Evolutionary conservation across 2,797 vertebrate genomes (phyloP).

Genomic region (Merluccius polli): DNA sequence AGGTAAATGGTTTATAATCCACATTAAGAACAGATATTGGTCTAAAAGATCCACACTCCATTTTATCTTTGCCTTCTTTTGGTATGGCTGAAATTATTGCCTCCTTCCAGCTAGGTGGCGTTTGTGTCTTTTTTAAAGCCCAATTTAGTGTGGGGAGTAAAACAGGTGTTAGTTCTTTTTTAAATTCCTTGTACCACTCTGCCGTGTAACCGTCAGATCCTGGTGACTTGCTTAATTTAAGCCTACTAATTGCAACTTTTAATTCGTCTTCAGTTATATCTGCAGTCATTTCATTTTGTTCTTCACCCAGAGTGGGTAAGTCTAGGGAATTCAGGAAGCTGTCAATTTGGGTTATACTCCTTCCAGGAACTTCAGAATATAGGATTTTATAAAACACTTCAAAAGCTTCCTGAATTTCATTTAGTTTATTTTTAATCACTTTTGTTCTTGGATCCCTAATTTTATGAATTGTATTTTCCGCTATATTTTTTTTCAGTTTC

Average conservation of each 20-base stretch:
- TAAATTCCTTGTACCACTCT: conserved; percentile 24
- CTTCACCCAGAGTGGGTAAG: neutral
- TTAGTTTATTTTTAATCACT: conserved; percentile 7
- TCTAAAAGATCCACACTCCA: conserved; percentile 7
- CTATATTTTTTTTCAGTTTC: conserved; percentile 23
- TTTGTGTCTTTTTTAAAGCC: conserved; percentile 6
- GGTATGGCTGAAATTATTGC: conserved; percentile 12
- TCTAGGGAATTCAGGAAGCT: conserved; percentile 13
- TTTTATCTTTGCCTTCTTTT: conserved; percentile 3
- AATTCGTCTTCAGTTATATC: too few species aligned
- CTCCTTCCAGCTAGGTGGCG: conserved; percentile 15
- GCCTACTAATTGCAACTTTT: conserved; percentile 1
- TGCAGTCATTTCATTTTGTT: too few species aligned
- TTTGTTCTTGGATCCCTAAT: conserved; percentile 22
- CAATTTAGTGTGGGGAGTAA: neutral
- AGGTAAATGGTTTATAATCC: too few species aligned
- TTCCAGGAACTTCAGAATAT: neutral
- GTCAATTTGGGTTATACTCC: conserved; percentile 6
- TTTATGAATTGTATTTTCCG: conserved; percentile 28
- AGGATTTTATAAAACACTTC: too few species aligned
- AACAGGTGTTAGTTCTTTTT: conserved; percentile 10
- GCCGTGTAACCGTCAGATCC: conserved; percentile 13
- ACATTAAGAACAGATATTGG: conserved; percentile 16
- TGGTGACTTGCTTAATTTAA: conserved; percentile 10
- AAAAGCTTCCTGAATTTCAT: conserved; percentile 10